Evolutionary conservation across 2,888 invertebrate species (phyloP), one percentile per base, ranked within the genome.

Genomic region (Crematogaster levior): DNA sequence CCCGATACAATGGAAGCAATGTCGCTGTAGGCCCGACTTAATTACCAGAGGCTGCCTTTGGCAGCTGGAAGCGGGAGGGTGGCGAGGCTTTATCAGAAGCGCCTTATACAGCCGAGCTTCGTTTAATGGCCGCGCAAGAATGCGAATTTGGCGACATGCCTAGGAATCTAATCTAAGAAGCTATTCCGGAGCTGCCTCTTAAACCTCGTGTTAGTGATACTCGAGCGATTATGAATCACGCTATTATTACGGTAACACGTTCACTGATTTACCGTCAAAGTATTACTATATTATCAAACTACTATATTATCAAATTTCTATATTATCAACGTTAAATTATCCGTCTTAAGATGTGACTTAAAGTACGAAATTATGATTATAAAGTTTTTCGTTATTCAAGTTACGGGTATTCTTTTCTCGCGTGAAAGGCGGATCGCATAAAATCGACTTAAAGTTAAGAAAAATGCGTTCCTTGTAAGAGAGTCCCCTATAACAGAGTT

Each of bases 1-100:
- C 90, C 88, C 84, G 58, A 83, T 74, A 93, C 91, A 93, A 92
- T 92, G 87, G 89, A 85, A 84, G 87, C 88, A 83, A 86, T 88
- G 88, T 86, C 83, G 85, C 89, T 86, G 87, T 84, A 89, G 87
- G 88, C 88, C 90, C 86, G 89, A 93, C 92, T 93, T 91, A 92
- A 92, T 92, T 93, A 91, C 89, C 86, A 87, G 86, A 86, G 89
- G 82, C 90, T 88, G 87, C 87, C 89, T 86, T 85, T 90, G 90
- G 83, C 89, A 88, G 53, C 9, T 30, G 83, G 53, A 56, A 82
- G 81, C 46, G 43, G 84, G 48, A 61, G 75, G 85, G 72, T 83
- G 40, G 74, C 70, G 73, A 70, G 81, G 74, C 84, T 85, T 87
- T 87, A 89, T 92, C 86, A 86, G 89, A 83, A 85, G 79, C 80